Conservation (phyloP, 2,113 vertebrate species). For the Mus spicilegus region DNA sequence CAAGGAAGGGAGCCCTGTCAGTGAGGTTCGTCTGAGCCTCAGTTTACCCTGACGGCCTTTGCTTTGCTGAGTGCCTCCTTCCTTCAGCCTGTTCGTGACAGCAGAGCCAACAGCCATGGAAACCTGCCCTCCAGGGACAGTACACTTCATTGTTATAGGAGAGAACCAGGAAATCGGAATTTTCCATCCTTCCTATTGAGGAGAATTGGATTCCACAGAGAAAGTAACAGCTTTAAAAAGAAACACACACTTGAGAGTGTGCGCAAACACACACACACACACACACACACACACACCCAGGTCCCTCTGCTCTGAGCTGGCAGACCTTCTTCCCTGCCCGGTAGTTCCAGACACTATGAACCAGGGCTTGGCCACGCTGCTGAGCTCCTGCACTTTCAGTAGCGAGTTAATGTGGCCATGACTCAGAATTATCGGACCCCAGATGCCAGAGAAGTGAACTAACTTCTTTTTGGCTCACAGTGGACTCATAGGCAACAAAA, state of each 20-base stretch:
- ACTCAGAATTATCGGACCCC: conserved; percentile 76
- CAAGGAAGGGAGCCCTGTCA: background rate
- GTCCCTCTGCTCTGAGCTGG: background rate
- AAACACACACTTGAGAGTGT: background rate
- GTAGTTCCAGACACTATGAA: conserved; percentile 41
- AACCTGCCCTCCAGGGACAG: background rate
- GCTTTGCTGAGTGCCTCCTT: background rate
- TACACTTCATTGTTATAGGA: background rate
- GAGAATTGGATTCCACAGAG: conserved; percentile 22
- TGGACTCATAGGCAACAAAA: conserved; percentile 65
- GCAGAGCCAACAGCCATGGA: background rate
- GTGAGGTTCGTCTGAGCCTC: background rate
- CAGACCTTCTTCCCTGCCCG: conserved; percentile 45
- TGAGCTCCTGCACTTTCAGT: conserved; percentile 70
- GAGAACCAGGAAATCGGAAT: conserved; percentile 47
- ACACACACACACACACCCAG: background rate
- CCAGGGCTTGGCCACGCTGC: conserved; percentile 42
- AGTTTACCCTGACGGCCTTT: background rate
- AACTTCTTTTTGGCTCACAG: conserved; percentile 72
- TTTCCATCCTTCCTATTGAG: background rate
- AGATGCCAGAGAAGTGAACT: conserved; percentile 70
- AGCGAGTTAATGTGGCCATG: conserved; percentile 81
- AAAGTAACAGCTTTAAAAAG: conserved; percentile 53
- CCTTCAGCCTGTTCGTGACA: background rate
- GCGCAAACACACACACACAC: no score